Percentiles rank a stretch among this genome's conserved stretches.
These are phyloP conservation scores for Tangara arthus DNA, from an alignment of 2,797 vertebrate species.

Conservation along the genomic window DNA sequence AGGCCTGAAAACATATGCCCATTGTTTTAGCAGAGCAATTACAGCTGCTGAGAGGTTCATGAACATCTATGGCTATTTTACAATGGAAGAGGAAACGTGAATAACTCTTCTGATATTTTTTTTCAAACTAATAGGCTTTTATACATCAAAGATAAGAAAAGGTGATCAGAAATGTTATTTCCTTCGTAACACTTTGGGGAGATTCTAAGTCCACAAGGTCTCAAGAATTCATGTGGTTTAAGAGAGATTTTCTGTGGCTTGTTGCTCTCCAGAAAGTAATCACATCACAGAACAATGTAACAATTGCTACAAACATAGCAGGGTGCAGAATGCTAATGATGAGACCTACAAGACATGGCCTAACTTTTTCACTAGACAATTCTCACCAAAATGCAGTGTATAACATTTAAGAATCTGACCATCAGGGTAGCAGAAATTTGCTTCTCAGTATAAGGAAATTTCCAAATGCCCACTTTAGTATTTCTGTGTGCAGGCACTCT, in stretches of 20 bases:
- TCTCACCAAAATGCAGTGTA: background rate
- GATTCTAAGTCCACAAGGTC: background rate
- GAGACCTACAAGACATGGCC: background rate
- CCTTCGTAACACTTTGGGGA: background rate
- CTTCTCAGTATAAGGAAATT: background rate
- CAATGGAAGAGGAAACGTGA: background rate
- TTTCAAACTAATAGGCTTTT: background rate
- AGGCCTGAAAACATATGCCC: background rate
- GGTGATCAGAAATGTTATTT: background rate
- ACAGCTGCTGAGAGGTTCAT: background rate
- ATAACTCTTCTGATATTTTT: background rate
- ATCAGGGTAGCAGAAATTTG: background rate
- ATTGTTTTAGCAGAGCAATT: background rate
- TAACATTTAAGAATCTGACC: background rate
- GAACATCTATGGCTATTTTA: background rate
- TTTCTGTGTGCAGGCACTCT: background rate
- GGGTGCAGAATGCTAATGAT: background rate
- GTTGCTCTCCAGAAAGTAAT: background rate
- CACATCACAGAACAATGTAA: background rate
- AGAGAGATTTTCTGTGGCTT: background rate
- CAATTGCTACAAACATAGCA: background rate
- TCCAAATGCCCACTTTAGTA: background rate
- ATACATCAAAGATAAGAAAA: background rate
- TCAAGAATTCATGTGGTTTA: background rate
- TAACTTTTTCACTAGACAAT: background rate